Evolutionary conservation across 2,888 invertebrate genomes (phyloP).

Genomic region (Luperina nickerlii): DNA sequence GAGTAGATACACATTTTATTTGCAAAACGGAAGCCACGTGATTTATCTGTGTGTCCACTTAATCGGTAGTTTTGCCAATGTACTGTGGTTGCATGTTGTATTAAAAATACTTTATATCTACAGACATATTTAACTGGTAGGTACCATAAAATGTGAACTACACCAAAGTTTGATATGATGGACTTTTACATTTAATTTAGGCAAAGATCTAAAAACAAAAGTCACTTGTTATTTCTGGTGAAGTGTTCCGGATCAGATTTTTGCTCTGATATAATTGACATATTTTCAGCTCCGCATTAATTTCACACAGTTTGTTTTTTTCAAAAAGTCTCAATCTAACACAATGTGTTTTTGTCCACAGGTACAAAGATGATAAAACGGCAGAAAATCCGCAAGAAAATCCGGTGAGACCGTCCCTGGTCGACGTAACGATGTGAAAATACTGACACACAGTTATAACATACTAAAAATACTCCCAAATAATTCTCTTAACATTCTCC

Average conservation of each 20-base stretch:
- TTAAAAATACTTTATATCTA: background rate
- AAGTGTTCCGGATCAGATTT: background rate
- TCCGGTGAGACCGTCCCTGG: slow-evolving; percentile 70
- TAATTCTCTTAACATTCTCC: slow-evolving; percentile 70
- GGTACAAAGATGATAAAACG: slow-evolving; percentile 82
- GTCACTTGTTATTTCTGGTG: no score
- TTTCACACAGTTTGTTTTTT: background rate
- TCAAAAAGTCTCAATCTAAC: background rate
- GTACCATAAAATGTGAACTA: background rate
- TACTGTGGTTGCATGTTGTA: background rate
- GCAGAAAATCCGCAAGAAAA: slow-evolving; percentile 83
- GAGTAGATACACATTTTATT: slow-evolving; percentile 81
- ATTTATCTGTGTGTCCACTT: slow-evolving; percentile 72
- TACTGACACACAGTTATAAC: slow-evolving; percentile 68
- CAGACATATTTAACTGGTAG: background rate
- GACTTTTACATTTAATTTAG: background rate
- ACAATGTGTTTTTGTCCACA: slow-evolving; percentile 70
- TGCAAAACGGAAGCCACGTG: slow-evolving; percentile 79
- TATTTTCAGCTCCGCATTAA: background rate
- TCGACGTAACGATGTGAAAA: slow-evolving; percentile 77
- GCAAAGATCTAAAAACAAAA: no score
- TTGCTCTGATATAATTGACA: background rate
- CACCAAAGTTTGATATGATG: background rate
- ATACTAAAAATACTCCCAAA: slow-evolving; percentile 77
- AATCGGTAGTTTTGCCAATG: slow-evolving; percentile 47